Conservation (phyloP, 2,113 vertebrate species). For the Misgurnus anguillicaudatus region DNA sequence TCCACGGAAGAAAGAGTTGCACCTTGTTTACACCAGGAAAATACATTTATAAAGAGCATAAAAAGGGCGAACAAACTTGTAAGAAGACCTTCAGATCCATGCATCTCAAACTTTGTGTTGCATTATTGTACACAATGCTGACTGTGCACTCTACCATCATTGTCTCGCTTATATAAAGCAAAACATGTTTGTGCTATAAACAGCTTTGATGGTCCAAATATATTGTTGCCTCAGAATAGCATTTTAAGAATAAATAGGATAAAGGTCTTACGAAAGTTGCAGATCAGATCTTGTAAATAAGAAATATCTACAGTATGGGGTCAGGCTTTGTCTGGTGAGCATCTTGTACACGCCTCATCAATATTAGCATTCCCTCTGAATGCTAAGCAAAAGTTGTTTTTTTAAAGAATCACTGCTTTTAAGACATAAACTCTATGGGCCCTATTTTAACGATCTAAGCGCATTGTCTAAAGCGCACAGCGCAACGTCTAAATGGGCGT, state of each 20-base stretch:
- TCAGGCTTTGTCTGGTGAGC: too few relatives aligned
- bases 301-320: too few relatives aligned
- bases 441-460: too few relatives aligned
- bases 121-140: conserved; percentile 47
- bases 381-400: too few relatives aligned
- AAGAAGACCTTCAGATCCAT: conserved; percentile 54
- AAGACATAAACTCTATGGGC: too few relatives aligned
- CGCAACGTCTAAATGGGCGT: too few relatives aligned
- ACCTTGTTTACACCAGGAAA: background rate
- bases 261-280: background rate
- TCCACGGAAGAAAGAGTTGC: conserved; percentile 10
- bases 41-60: conserved; percentile 48
- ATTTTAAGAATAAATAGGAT: background rate
- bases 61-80: conserved; percentile 42
- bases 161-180: background rate
- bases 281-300: too few relatives aligned
- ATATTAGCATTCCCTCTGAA: too few relatives aligned
- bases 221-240: background rate
- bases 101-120: conserved; percentile 44
- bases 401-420: too few relatives aligned
- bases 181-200: background rate
- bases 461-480: too few relatives aligned
- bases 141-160: conserved; percentile 55
- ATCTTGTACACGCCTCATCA: too few relatives aligned
- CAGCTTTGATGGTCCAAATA: background rate